Base-by-base conservation (phyloP, 2,797 vertebrate genomes). In the Alectoris magna region DNA sequence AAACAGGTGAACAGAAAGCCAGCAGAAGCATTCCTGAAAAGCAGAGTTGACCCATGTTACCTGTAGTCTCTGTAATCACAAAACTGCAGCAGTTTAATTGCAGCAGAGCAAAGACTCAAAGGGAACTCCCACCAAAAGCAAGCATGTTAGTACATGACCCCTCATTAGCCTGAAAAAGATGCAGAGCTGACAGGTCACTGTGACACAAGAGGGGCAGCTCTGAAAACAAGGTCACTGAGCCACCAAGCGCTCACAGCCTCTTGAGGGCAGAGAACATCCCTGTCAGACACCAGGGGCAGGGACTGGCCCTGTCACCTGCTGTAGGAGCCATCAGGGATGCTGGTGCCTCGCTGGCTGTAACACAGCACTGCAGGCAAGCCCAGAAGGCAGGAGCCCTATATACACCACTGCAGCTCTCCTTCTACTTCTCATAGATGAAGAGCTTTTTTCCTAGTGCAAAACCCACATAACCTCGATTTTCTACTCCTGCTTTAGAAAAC, bases 61-160 rank as follows among this genome's bases (percentile, higher is more conserved):
- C 70, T 21, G 70, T 8, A 6, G 60, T 56, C 70, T 34, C 73
- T 10, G 51, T 4, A 73, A 23, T 9, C 10, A 4, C 71, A 10
- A 38, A 75, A 56, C 80, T 46, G 3, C 62, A 36, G 87, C 49
- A 24, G 17, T 15, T 74, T 83, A 75, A 92, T 51, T 64, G 72
- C 86, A 87, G 68, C 90, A 91, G 88, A 93, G 94, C 94, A 95
- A 82, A 93, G 84, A 91, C 80, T 96, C 84, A 84, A 53, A 90
- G 68, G 63, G 73, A 95, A 90, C 68, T 91, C 90, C 82, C 7
- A 10, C 27, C n/a, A 43, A 49, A 84, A 79, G 3, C 0, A 49
- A 41, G 56, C 10, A 7, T 60, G 44, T 27, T 51, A 92, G 48
- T 6, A 75, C 8, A 9, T 10, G 85, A 97, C 64, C 91, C 75